Percentiles rank a stretch among this genome's conserved stretches.
phyloP scores from a whole-genome alignment of 2,113 vertebrate genomes.

The Solea senegalensis region DNA sequence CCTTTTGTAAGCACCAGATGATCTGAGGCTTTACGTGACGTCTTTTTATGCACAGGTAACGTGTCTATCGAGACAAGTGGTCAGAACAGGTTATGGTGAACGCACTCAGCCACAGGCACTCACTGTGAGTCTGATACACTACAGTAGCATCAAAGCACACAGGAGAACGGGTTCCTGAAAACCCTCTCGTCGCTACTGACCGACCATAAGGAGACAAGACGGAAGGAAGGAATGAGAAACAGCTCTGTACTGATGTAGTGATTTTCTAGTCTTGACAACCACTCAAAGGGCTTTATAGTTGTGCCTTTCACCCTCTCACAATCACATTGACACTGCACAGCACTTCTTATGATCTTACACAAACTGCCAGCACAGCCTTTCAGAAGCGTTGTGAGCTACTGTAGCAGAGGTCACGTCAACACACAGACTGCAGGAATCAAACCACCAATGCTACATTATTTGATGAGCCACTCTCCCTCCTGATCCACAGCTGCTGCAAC shows the following conservation, averaged over 20 bases:
- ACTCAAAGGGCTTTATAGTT: background rate
- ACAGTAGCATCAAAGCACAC: background rate
- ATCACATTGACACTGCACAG: too few relatives aligned
- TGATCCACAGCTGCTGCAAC: too few relatives aligned
- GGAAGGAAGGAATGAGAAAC: conserved; percentile 3
- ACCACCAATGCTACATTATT: too few relatives aligned
- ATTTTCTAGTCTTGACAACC: background rate
- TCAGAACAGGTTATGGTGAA: background rate
- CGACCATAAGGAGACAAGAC: background rate
- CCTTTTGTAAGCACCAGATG: conserved; percentile 8
- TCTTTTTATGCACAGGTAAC: background rate
- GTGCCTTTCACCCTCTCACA: background rate
- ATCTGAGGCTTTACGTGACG: background rate
- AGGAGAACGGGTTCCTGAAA: background rate
- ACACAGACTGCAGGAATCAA: too few relatives aligned
- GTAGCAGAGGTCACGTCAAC: too few relatives aligned
- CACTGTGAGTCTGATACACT: background rate
- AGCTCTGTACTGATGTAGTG: background rate
- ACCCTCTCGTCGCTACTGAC: background rate
- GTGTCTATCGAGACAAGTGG: background rate
- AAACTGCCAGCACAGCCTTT: too few relatives aligned
- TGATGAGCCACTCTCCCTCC: too few relatives aligned
- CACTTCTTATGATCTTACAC: too few relatives aligned
- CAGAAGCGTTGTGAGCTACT: too few relatives aligned
- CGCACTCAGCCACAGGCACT: conserved; percentile 8